phyloP scores from a whole-genome alignment of 2,888 invertebrate genomes.

The Cryptocephalus moraei region DNA sequence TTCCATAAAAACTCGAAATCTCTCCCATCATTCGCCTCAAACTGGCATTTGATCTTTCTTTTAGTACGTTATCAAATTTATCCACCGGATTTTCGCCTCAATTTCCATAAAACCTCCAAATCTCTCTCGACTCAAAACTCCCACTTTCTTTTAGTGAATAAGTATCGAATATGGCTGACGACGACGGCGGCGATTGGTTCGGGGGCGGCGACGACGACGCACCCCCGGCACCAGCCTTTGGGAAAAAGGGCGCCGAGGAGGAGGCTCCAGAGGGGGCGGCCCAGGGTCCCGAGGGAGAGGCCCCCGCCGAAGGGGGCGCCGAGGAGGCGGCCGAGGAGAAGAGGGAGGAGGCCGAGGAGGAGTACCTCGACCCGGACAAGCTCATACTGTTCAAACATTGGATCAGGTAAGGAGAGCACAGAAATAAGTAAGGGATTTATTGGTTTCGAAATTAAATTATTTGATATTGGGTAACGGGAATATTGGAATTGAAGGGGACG shows the following conservation, averaged over 20 bases:
- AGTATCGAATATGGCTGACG: constrained; percentile 13
- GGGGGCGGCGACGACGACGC: constrained; percentile 15
- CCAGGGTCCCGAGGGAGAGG: constrained; percentile 10
- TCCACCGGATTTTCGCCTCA: too few species aligned
- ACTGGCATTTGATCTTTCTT: too few species aligned
- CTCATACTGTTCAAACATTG: constrained; percentile 70
- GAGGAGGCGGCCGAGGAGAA: constrained; percentile 25
- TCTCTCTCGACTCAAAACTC: too few species aligned
- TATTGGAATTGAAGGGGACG: too few species aligned
- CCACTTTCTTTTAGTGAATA: not conserved
- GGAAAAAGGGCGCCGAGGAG: constrained; percentile 12
- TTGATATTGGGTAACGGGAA: too few species aligned
- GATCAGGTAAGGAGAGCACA: constrained; percentile 51
- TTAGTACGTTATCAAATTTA: too few species aligned
- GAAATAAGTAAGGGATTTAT: too few species aligned
- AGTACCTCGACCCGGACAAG: constrained; percentile 49
- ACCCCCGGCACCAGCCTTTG: constrained; percentile 5
- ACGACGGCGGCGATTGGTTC: constrained; percentile 20
- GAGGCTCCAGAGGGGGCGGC: constrained; percentile 15
- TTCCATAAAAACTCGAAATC: too few species aligned
- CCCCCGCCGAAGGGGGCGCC: constrained; percentile 13
- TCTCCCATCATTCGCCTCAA: too few species aligned
- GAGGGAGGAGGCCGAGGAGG: constrained; percentile 33
- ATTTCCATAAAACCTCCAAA: too few species aligned
- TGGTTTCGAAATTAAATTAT: too few species aligned